Conservation (phyloP, 2,113 vertebrate species). For the Noctilio leporinus region DNA sequence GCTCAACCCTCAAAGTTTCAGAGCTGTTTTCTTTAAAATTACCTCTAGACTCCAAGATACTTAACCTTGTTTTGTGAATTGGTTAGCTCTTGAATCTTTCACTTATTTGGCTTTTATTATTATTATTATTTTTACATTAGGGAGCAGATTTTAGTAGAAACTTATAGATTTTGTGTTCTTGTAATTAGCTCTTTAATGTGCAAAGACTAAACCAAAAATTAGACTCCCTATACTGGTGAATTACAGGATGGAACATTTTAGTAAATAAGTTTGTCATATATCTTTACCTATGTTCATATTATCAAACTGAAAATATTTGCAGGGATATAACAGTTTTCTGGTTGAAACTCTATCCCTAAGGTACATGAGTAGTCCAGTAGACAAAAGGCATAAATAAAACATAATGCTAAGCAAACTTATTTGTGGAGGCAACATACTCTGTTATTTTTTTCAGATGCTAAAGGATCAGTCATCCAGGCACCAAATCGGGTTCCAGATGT, state of each 20-base stretch:
- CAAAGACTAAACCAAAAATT: not conserved
- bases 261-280: not conserved
- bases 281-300: not conserved
- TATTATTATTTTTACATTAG: not conserved
- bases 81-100: not conserved
- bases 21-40: not conserved
- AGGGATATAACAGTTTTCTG: not conserved
- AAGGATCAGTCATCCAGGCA: conserved; percentile 98
- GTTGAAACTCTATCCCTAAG: not conserved
- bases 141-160: not conserved
- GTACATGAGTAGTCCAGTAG: not conserved
- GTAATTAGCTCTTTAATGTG: not conserved
- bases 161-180: not conserved
- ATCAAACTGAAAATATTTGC: not conserved
- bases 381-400: conserved; percentile 29
- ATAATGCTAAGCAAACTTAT: conserved; percentile 20
- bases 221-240: not conserved
- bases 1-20: not conserved
- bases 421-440: conserved; percentile 84
- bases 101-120: not conserved
- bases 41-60: not conserved
- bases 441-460: conserved; percentile 91
- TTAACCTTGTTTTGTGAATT: not conserved
- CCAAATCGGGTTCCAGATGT: conserved; percentile 97
- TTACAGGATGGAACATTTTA: not conserved